These are phyloP conservation scores for Sitodiplosis mosellana DNA, from an alignment of 1,140 invertebrate species.

Conservation along the genomic window DNA sequence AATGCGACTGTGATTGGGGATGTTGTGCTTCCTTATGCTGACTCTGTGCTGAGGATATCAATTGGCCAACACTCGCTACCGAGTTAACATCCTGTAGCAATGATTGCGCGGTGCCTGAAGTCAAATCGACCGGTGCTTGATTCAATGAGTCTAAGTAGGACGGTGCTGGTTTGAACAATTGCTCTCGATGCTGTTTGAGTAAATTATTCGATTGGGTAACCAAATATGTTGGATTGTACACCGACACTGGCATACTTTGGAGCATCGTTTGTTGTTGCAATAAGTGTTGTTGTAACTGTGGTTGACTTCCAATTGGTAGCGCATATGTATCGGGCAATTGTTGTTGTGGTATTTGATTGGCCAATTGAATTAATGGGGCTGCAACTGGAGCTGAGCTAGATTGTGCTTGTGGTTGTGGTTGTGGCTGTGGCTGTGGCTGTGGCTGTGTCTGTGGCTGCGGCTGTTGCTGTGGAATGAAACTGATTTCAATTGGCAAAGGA, in stretches of 20 bases:
- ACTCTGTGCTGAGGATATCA: slow-evolving; percentile 21
- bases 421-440: slow-evolving; percentile 6
- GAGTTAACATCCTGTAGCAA: slow-evolving; percentile 1
- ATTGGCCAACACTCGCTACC: slow-evolving; percentile 23
- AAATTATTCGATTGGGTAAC: slow-evolving; percentile 23
- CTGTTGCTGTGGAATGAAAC: slow-evolving; percentile 8
- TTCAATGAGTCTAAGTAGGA: slow-evolving; percentile 11
- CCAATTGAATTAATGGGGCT: slow-evolving; percentile 8
- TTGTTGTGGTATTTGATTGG: slow-evolving; percentile 12
- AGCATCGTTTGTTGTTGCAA: slow-evolving; percentile 6
- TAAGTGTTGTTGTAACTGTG: slow-evolving; percentile 6
- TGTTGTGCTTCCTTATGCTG: neutral
- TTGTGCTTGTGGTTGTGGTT: slow-evolving; percentile 11
- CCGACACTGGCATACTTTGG: slow-evolving; percentile 12
- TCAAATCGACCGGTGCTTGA: no score
- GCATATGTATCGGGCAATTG: slow-evolving; percentile 4
- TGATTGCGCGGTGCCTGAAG: no score
- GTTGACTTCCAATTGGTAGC: slow-evolving; percentile 6
- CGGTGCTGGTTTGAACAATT: slow-evolving; percentile 20
- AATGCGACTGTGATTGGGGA: no score
- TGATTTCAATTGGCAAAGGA: slow-evolving; percentile 7
- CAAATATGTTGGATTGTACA: slow-evolving; percentile 23
- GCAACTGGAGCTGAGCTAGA: slow-evolving; percentile 2
- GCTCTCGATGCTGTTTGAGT: slow-evolving; percentile 20
- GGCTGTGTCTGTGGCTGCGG: slow-evolving; percentile 8